These are phyloP conservation scores for Actinia tenebrosa DNA, from an alignment of 64 coral and sea anemone genomes.

Conservation along the genomic window DNA sequence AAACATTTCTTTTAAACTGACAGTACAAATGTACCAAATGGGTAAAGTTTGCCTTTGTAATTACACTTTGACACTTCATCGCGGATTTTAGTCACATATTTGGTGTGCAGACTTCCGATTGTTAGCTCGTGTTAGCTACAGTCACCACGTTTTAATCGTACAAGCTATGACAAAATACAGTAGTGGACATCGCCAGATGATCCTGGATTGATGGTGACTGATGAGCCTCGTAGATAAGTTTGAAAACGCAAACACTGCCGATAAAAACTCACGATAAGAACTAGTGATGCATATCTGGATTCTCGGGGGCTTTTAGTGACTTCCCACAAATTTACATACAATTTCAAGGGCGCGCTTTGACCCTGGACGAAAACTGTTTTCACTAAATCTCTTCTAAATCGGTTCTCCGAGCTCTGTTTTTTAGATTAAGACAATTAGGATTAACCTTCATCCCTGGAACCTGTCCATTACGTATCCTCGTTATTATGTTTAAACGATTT, in stretches of 20 bases:
- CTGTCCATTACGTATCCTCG: background rate
- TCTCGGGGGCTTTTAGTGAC: conserved; percentile 7
- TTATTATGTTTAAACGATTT: conserved; percentile 3
- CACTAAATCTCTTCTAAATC: conserved; percentile 18
- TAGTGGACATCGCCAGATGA: conserved; percentile 4
- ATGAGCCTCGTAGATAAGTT: conserved; percentile 8
- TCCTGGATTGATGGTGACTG: background rate
- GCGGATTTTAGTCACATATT: conserved; percentile 4
- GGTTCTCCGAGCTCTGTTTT: background rate
- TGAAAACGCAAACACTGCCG: conserved; percentile 12
- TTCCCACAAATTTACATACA: conserved; percentile 27
- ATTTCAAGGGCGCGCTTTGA: conserved; percentile 7
- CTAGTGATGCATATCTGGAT: background rate
- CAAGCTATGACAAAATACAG: background rate
- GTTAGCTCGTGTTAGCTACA: background rate
- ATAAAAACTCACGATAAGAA: background rate
- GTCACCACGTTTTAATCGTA: conserved; percentile 4
- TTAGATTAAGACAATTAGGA: conserved; percentile 25
- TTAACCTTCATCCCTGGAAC: conserved; percentile 1
- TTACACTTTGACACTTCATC: conserved; percentile 21
- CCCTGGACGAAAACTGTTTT: background rate
- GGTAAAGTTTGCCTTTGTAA: conserved; percentile 11
- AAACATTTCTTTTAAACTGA: background rate
- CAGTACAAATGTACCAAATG: conserved; percentile 13
- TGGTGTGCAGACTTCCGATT: background rate